A percentile compares a stretch with the other conserved stretches of the same genome.
These are phyloP conservation scores for Ceratothoa steindachneri DNA, from an alignment of 2,888 invertebrate genomes.

Conservation along the genomic window DNA sequence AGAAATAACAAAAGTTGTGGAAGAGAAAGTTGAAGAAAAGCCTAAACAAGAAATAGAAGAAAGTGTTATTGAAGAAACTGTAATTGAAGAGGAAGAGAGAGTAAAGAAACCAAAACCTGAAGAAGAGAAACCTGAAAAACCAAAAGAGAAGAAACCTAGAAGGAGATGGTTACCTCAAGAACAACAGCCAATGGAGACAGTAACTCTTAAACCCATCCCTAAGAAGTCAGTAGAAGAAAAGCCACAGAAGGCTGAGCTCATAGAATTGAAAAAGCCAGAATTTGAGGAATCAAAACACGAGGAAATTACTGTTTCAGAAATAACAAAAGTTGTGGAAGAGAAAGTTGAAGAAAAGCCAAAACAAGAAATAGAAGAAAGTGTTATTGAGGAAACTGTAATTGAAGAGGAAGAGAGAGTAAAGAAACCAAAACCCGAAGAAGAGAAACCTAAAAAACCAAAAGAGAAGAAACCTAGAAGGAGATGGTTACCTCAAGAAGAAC, in stretches of 20 bases:
- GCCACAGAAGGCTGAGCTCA: not conserved
- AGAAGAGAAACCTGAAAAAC: constrained; percentile 8
- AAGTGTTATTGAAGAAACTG: not conserved
- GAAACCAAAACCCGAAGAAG: too few relatives aligned
- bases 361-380: not conserved
- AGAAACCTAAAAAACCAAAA: not conserved
- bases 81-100: not conserved
- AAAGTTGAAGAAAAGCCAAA: constrained; percentile 3
- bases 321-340: not conserved
- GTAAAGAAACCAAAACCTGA: not conserved
- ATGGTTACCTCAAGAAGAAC: too few relatives aligned
- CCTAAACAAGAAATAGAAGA: not conserved
- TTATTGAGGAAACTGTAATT: too few relatives aligned
- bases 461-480: constrained; percentile 14
- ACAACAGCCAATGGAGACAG: too few relatives aligned
- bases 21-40: not conserved
- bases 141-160: constrained; percentile 21
- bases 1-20: not conserved
- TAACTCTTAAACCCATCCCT: too few relatives aligned
- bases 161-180: too few relatives aligned
- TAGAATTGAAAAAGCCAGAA: not conserved
- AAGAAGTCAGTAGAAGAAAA: too few relatives aligned
- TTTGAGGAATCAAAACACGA: not conserved
- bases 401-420: too few relatives aligned
- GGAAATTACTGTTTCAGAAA: not conserved